Conservation (phyloP, 2,888 invertebrate genomes). For the Lithosia quadra region DNA sequence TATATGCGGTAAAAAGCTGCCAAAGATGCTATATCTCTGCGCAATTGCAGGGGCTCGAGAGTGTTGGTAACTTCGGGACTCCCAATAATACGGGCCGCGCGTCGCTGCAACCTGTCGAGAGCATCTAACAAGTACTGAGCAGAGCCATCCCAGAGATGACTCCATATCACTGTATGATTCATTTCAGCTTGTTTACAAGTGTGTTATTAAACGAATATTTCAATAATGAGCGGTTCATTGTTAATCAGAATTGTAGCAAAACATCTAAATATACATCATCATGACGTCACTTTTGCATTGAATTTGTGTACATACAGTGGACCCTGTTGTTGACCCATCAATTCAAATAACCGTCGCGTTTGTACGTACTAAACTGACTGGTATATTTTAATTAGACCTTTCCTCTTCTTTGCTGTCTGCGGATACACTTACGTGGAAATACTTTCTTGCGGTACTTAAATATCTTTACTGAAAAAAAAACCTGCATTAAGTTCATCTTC, state of each 20-base stretch:
- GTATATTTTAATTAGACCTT: neutral
- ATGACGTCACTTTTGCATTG: conserved; percentile 5
- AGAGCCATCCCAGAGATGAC: no score
- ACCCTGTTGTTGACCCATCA: neutral
- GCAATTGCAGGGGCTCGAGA: no score
- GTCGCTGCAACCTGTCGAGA: no score
- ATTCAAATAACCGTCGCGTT: neutral
- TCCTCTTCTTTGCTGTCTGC: neutral
- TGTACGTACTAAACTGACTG: no score
- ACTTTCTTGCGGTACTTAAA: neutral
- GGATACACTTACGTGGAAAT: neutral
- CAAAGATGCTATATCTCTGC: no score
- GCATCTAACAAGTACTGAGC: no score
- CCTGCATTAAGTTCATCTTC: neutral
- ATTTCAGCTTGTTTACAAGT: conserved; percentile 32
- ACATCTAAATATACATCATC: conserved; percentile 30
- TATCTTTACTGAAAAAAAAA: no score
- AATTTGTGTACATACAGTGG: neutral
- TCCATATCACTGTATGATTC: conserved; percentile 27
- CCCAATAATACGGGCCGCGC: no score
- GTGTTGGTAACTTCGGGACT: no score
- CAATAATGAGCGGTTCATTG: conserved; percentile 28
- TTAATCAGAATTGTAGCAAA: conserved; percentile 25
- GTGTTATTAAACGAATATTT: conserved; percentile 11
- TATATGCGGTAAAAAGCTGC: no score